Base-by-base conservation (phyloP, 2,113 vertebrate genomes). In the Nannobrachium achirus region DNA sequence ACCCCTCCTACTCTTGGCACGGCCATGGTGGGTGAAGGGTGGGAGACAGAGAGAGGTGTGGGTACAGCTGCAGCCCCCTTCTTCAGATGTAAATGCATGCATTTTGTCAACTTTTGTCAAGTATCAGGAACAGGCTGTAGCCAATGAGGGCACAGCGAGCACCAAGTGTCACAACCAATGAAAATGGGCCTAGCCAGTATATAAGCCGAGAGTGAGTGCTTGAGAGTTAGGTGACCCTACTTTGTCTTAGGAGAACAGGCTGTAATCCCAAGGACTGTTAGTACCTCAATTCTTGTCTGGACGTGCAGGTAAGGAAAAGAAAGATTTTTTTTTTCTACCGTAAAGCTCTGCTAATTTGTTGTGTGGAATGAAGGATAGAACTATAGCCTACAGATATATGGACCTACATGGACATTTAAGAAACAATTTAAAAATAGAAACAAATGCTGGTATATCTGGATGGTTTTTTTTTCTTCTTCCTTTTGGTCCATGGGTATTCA, bases 241-340 rank as follows among this genome's bases (percentile, higher is more conserved):
- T 88, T 92, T 88, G 89, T 82, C 89, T 88, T 84, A 89, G 89
- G 88, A 93, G 92, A 90, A 92, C 88, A 93, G 90, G 90, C 92
- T 90, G 83, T 92, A 92, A 93, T 92, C 92, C 89, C 91, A 85
- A 89, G 92, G 92, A 92, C 81, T 93, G 90, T 94, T n/a, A n/a
- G n/a, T 93, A 91, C 89, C 84, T 88, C 80, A 89, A 52, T 89
- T 90, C 82, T 92, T 92, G 88, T 88, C 89, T 87, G 71, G 85
- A n/a, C n/a, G 86, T 82, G 69, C 86, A 94, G 92, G 93, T 93
- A 93, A 92, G 82, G 79, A 53, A 78, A n/a, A n/a, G n/a, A n/a
- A n/a, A n/a, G n/a, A n/a, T n/a, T n/a, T n/a, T n/a, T n/a, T n/a
- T 44, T 15, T 70, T 20, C 56, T 51, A 65, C 20, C 15, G 44